Conservation (phyloP, 2,888 invertebrate species). For the Mesorhabditis belari region DNA sequence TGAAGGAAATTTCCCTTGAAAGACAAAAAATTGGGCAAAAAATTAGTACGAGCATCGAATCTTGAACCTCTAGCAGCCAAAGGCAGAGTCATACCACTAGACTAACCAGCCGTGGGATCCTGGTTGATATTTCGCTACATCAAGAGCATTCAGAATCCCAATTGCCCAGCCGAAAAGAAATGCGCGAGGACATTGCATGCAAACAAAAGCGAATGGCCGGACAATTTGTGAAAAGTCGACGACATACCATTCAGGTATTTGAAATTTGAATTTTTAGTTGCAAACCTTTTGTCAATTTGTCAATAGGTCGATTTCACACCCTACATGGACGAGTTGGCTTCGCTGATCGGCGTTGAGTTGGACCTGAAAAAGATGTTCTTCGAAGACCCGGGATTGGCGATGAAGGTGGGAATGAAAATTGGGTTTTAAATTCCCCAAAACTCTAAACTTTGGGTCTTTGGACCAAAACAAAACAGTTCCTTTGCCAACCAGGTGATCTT, state of each 20-base stretch:
- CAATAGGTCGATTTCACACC: slow-evolving; percentile 51
- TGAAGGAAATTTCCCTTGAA: too few relatives aligned
- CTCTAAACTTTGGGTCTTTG: too few relatives aligned
- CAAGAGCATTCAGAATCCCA: background rate
- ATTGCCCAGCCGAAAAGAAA: slow-evolving; percentile 18
- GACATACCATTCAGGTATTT: slow-evolving; percentile 55
- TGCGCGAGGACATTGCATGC: slow-evolving; percentile 53
- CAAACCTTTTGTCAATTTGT: background rate
- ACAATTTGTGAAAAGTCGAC: slow-evolving; percentile 36
- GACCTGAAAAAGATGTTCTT: slow-evolving; percentile 48
- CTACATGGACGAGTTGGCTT: slow-evolving; percentile 57
- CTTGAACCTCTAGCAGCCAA: too few relatives aligned
- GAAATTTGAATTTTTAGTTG: background rate
- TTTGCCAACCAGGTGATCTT: too few relatives aligned
- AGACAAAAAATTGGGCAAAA: too few relatives aligned
- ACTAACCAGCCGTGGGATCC: too few relatives aligned
- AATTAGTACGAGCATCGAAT: too few relatives aligned
- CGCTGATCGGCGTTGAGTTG: slow-evolving; percentile 54
- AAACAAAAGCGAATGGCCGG: slow-evolving; percentile 41
- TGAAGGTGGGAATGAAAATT: slow-evolving; percentile 8
- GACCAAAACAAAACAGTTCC: too few relatives aligned
- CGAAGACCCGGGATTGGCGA: slow-evolving; percentile 27
- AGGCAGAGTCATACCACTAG: too few relatives aligned
- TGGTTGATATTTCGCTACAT: too few relatives aligned
- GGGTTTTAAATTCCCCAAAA: too few relatives aligned